A percentile compares a stretch with the other conserved stretches of the same genome.
Conservation (phyloP, 2,797 vertebrate genomes). For the Hafferia zeledoni region DNA sequence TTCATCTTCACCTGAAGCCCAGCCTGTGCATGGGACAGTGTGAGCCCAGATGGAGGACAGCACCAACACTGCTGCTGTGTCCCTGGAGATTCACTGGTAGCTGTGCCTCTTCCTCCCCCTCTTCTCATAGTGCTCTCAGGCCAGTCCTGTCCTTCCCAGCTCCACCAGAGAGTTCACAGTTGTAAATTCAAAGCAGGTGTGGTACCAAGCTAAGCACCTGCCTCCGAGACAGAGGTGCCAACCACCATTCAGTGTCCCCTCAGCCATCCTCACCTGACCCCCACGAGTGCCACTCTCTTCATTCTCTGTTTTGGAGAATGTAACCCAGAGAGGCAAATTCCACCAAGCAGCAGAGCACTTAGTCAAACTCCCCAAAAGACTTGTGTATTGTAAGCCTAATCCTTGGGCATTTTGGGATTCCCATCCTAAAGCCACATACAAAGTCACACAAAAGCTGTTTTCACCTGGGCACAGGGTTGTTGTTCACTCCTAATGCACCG, state of each 20-base stretch:
- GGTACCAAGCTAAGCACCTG: not conserved
- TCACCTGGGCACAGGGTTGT: slow-evolving; percentile 11
- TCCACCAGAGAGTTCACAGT: not conserved
- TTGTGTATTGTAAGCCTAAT: not conserved
- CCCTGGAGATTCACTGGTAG: not conserved
- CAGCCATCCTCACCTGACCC: not conserved
- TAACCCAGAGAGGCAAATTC: not conserved
- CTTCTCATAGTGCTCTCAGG: not conserved
- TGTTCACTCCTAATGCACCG: slow-evolving; percentile 14
- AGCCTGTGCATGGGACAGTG: accelerated
- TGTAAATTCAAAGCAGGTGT: not conserved
- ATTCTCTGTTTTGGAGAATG: not conserved
- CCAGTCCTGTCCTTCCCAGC: not conserved
- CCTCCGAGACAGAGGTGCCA: not conserved
- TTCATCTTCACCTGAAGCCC: not conserved
- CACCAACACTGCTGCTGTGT: accelerated
- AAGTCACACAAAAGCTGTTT: not conserved
- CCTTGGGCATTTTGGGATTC: not conserved
- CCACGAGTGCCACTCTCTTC: accelerated
- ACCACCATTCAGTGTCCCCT: not conserved
- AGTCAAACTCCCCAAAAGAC: not conserved
- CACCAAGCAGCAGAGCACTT: not conserved
- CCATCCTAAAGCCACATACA: not conserved
- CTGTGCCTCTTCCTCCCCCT: not conserved
- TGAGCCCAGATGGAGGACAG: not conserved